Conservation (phyloP, 1,140 invertebrate species). For the Lethrus apterus region DNA sequence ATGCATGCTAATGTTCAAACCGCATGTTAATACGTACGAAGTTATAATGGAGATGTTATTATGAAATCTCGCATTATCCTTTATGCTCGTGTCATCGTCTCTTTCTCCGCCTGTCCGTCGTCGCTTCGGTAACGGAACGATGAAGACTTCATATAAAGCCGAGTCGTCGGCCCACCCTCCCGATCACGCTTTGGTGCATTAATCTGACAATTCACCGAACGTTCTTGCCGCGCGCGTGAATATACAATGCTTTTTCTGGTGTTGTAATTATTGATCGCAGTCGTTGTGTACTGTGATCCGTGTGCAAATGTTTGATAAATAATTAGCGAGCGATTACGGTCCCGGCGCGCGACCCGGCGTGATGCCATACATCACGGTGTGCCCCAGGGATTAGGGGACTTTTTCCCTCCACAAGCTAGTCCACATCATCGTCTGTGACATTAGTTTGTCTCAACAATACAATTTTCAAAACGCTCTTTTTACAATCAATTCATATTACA, state of each 20-base stretch:
- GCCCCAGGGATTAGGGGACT: slow-evolving; percentile 6
- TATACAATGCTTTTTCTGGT: slow-evolving; percentile 7
- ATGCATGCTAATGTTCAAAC: slow-evolving; percentile 11
- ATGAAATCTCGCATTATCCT: slow-evolving; percentile 11
- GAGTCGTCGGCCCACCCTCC: not conserved
- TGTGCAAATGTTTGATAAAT: slow-evolving; percentile 16
- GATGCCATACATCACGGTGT: slow-evolving; percentile 10
- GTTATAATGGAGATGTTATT: slow-evolving; percentile 11
- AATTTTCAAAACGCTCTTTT: too few species aligned
- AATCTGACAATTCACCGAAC: not conserved
- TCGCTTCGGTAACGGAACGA: not conserved
- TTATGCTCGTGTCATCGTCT: slow-evolving; percentile 4
- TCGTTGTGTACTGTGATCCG: slow-evolving; percentile 7
- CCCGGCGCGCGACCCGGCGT: slow-evolving; percentile 5
- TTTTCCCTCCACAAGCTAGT: not conserved
- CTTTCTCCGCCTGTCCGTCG: slow-evolving; percentile 6
- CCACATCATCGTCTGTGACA: too few species aligned
- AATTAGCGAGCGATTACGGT: slow-evolving; percentile 14
- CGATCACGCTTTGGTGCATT: not conserved
- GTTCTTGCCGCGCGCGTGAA: slow-evolving; percentile 7
- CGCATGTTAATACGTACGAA: not conserved
- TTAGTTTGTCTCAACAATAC: too few species aligned
- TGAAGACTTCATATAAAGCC: slow-evolving; percentile 6
- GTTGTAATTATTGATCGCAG: slow-evolving; percentile 9
- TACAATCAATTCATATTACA: too few species aligned